A percentile compares a stretch with the other conserved stretches of the same genome.
Evolutionary conservation across 2,888 invertebrate species (phyloP).

Genomic region (Hofmannophila pseudospretella): DNA sequence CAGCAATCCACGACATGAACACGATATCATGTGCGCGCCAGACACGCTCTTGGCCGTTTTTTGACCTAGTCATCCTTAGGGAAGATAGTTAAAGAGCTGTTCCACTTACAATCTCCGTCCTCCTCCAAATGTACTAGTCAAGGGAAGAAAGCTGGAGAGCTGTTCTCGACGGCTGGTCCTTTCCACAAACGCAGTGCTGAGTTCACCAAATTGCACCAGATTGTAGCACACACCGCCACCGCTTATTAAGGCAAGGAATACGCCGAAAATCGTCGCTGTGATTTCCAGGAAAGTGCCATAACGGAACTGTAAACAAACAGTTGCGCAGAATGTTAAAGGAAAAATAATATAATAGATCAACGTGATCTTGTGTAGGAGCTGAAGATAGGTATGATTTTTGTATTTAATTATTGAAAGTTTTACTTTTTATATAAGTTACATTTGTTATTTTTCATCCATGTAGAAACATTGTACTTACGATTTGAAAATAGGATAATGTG

Average conservation of each 20-base stretch:
- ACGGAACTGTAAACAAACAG: constrained; percentile 53
- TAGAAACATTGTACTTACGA: constrained; percentile 50
- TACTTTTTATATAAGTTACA: too few species aligned
- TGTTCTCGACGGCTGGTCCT: constrained; percentile 46
- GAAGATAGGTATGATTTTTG: too few species aligned
- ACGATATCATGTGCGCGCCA: too few species aligned
- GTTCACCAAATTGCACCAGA: constrained; percentile 79
- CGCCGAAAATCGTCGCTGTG: constrained; percentile 43
- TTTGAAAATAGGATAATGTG: constrained; percentile 31
- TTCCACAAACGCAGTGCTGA: constrained; percentile 79
- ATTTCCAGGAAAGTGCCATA: constrained; percentile 57
- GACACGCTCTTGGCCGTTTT: too few species aligned
- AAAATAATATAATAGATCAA: too few species aligned
- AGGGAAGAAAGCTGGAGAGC: constrained; percentile 49
- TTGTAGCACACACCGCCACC: constrained; percentile 73
- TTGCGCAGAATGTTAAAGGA: too few species aligned
- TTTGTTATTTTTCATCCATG: too few species aligned
- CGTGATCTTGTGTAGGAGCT: too few species aligned
- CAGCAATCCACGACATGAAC: too few species aligned
- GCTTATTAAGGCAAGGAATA: constrained; percentile 50
- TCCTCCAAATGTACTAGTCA: constrained; percentile 52
- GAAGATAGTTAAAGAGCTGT: too few species aligned
- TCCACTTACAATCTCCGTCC: constrained; percentile 58
- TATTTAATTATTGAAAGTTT: too few species aligned
- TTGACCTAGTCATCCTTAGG: too few species aligned